A percentile compares a stretch with the other conserved stretches of the same genome.
Evolutionary conservation across 2,797 vertebrate genomes (phyloP).

Genomic region (Eleutherodactylus coqui): DNA sequence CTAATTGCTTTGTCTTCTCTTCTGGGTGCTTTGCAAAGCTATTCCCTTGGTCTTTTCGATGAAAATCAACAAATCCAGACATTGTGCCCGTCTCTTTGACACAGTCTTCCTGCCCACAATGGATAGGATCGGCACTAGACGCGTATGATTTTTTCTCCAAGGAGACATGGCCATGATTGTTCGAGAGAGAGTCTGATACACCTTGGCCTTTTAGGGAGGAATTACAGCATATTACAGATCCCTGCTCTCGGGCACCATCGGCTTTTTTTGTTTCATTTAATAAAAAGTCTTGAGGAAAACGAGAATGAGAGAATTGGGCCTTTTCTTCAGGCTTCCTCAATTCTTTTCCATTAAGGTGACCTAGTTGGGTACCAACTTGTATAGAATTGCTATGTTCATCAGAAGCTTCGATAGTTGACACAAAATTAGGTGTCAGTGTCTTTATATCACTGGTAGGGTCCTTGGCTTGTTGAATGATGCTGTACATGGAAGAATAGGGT

Average conservation of each 20-base stretch:
- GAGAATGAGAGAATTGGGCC: slow-evolving; percentile 74
- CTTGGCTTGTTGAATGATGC: slow-evolving; percentile 80
- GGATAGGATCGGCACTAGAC: slow-evolving; percentile 81
- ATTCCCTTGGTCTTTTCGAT: slow-evolving; percentile 72
- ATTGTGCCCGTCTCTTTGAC: slow-evolving; percentile 75
- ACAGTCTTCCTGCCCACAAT: slow-evolving; percentile 76
- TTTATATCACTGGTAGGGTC: slow-evolving; percentile 89
- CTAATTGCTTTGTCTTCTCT: slow-evolving; percentile 91
- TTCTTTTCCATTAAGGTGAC: slow-evolving; percentile 83
- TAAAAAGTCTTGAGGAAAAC: slow-evolving; percentile 77
- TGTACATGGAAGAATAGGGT: slow-evolving; percentile 78
- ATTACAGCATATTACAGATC: slow-evolving; percentile 89
- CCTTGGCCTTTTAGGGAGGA: slow-evolving; percentile 80
- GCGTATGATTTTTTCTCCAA: slow-evolving; percentile 82
- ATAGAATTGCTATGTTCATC: slow-evolving; percentile 91
- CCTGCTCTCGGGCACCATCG: slow-evolving; percentile 84
- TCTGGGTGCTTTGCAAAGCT: slow-evolving; percentile 74
- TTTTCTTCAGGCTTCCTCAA: slow-evolving; percentile 74
- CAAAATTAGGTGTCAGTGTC: slow-evolving; percentile 93
- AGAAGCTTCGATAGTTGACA: slow-evolving; percentile 95
- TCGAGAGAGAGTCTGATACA: slow-evolving; percentile 73
- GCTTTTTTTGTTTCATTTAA: slow-evolving; percentile 78
- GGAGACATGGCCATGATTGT: slow-evolving; percentile 79
- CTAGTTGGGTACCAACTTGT: slow-evolving; percentile 92
- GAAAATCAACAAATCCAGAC: slow-evolving; percentile 76